Percentiles rank a stretch among this genome's conserved stretches.
Conservation (phyloP, 2,888 invertebrate species). For the Tipula unca region DNA sequence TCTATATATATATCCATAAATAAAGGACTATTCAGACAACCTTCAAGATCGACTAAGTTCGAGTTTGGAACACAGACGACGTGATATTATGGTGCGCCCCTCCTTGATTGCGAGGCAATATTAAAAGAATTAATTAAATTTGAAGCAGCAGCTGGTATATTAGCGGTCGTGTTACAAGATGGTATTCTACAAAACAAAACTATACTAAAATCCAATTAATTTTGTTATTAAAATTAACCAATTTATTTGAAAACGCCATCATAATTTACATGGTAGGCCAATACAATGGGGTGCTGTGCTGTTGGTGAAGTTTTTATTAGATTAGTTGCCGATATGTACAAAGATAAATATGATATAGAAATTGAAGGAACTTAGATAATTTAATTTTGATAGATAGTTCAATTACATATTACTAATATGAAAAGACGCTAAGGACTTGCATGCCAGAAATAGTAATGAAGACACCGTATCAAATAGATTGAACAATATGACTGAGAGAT, state of each 20-base stretch:
- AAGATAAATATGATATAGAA: constrained; percentile 57
- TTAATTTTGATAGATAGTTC: constrained; percentile 62
- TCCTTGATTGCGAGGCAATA: constrained; percentile 60
- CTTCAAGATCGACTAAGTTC: constrained; percentile 58
- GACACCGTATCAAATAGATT: constrained; percentile 66
- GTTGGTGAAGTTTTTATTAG: constrained; percentile 87
- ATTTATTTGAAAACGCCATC: constrained; percentile 54
- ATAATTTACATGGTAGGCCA: constrained; percentile 69
- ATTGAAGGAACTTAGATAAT: constrained; percentile 71
- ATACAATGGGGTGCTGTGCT: constrained; percentile 91
- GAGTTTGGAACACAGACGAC: constrained; percentile 57
- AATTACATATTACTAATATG: constrained; percentile 71
- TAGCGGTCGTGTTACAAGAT: constrained; percentile 75
- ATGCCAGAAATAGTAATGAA: constrained; percentile 45
- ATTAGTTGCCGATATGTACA: constrained; percentile 66
- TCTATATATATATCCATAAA: too few species aligned
- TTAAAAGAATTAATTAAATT: constrained; percentile 53
- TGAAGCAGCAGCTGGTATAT: constrained; percentile 73
- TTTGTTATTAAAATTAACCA: constrained; percentile 65
- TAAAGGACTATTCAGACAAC: too few species aligned
- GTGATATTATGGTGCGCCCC: too few species aligned
- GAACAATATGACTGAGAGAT: constrained; percentile 57
- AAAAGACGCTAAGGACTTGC: constrained; percentile 84
- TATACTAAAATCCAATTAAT: constrained; percentile 55
- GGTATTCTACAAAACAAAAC: constrained; percentile 70